Evolutionary conservation across 2,888 invertebrate species (phyloP), one percentile per base, ranked within the genome.

Genomic region (Ectropis crepuscularia): DNA sequence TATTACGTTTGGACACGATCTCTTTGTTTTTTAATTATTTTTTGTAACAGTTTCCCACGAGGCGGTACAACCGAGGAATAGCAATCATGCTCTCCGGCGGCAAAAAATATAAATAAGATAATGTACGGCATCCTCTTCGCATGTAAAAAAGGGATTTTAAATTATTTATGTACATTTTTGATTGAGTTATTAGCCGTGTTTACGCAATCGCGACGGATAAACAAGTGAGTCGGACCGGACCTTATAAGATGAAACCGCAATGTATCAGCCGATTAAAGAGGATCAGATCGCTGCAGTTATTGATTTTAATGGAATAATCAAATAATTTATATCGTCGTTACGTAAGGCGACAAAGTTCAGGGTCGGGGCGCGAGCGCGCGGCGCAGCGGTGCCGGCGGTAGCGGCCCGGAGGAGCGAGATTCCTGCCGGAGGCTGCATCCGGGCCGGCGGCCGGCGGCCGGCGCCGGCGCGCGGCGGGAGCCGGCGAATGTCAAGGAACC

Each of bases 401-500:
- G 80, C 81, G 83, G 83, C 85, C 80, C 86, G 88, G 88, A 85
- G 89, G 80, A 86, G 86, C 88, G 86, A 88, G 86, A 89, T 88
- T 88, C 85, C 86, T 87, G 87, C 82, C 84, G 84, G 87, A 89
- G 90, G 87, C 90, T 88, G 90, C 89, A 91, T 91, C 91, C 92
- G 91, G 92, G 89, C 90, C 87, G 83, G 83, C 80, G 77, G 82
- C 82, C 85, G 88, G 88, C 67, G 86, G 84, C 88, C 76, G 79
- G 84, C 84, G 84, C 82, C 86, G 73, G n/a, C n/a, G n/a, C n/a
- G 16, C 16, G 16, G 16, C 81, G 81, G 85, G 84, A 86, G 85
- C 87, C 87, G 78, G 85, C 91, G 90, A 91, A 91, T 90, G 92
- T 90, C 92, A 90, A 91, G 90, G 90, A 91, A 90, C 90, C 87